Base-by-base conservation (phyloP, 2,797 vertebrate genomes). In the Vultur gryphus region DNA sequence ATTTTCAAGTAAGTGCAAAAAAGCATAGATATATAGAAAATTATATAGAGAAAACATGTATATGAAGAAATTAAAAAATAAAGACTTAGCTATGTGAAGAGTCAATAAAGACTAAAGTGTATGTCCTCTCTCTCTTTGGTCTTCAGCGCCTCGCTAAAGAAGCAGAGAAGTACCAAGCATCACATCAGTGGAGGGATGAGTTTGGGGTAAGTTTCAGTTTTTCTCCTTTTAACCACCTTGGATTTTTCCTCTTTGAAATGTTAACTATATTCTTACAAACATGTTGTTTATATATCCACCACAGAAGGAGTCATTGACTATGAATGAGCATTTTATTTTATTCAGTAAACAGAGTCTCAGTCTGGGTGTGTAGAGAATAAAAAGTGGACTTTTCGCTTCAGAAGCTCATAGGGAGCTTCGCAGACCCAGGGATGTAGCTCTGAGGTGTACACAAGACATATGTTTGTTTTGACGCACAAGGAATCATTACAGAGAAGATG, bases 81-180 rank as follows among this genome's bases (percentile, higher is more conserved):
- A 91, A 62, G 4, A 15, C 3, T 73, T 90, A 48, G 8, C 31
- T 48, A 2, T 3, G 2, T 67, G 48, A 71, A 31, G 19, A 65
- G 65, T 71, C 29, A 54, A 9, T 65, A 46, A 62, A 79, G 21
- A 61, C 39, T 91, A 54, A 96, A 86, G 46, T 59, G 5, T 35
- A 7, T 73, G 11, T 66, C 1, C 13, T 62, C 75, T 97, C 78
- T 94, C 35, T 85, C 58, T 96, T 82, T 97, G 29, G 20, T 96
- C 97, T 96, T 71, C 97, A 99, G 99, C 99, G 98, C 95, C 98
- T 99, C 58, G 99, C 99, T 90, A 98, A 98, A 96, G 98, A 99
- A 97, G 99, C 99, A 41, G 99, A 99, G 95, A 98, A 98, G 76
- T 99, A 99, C 96, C 99, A 99, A 98, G 98, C 98, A 93, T 98